These are phyloP conservation scores for Vimba vimba DNA, from an alignment of 2,113 vertebrate species.

Conservation along the genomic window DNA sequence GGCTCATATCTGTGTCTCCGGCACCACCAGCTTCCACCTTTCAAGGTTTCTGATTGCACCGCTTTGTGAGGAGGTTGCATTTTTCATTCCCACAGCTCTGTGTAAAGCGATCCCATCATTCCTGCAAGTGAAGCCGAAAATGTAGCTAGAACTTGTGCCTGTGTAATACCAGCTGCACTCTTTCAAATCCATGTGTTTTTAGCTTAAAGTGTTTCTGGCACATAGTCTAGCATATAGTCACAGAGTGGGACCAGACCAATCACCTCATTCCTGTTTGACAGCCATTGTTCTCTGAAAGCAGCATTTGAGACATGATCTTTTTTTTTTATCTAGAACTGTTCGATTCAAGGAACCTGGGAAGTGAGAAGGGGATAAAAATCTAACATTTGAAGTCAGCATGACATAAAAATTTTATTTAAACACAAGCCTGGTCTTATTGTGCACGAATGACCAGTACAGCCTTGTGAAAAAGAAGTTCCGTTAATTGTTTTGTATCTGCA, in stretches of 20 bases:
- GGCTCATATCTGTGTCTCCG: conserved; percentile 56
- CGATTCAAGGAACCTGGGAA: not conserved
- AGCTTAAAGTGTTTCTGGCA: conserved; percentile 20
- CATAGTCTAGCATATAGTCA: not conserved
- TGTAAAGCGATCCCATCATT: conserved; percentile 69
- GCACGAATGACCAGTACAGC: not conserved
- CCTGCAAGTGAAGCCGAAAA: conserved; percentile 59
- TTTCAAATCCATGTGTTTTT: conserved; percentile 24
- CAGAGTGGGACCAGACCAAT: not conserved
- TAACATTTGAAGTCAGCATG: not conserved
- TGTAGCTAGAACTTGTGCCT: conserved; percentile 34
- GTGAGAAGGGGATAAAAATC: not conserved
- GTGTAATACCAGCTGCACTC: conserved; percentile 37
- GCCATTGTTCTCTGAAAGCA: not conserved
- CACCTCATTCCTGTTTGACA: not conserved
- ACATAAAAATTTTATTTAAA: not conserved
- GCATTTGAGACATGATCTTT: not conserved
- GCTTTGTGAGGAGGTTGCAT: conserved; percentile 67
- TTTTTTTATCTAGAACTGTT: not conserved
- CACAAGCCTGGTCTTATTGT: not conserved
- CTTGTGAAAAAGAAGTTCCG: not conserved
- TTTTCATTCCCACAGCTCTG: conserved; percentile 66
- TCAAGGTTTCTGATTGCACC: conserved; percentile 70
- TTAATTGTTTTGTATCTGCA: not conserved
- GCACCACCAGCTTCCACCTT: conserved; percentile 58